Base-by-base conservation (phyloP, 2,113 vertebrate species). In the Camelus dromedarius region DNA sequence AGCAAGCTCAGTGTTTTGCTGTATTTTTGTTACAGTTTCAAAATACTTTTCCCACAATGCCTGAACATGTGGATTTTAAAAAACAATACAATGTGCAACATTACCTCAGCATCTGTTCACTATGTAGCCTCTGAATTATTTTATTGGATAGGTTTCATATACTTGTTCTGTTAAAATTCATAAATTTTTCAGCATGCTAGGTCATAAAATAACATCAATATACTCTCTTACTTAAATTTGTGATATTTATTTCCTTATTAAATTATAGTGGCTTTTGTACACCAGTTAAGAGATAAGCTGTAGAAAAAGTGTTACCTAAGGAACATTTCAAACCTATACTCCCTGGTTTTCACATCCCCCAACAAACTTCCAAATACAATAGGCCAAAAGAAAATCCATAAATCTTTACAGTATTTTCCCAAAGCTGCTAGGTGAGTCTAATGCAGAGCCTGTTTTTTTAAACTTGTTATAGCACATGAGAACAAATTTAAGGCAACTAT, bases 21-120 rank as follows among this genome's bases (percentile, higher is more conserved):
- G 4, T 77, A 85, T 38, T 93, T 75, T 56, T 81, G 19, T 80
- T 95, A 67, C 0, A 84, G 10, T 30, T 96, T 95, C 32, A 90
- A 96, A 89, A 83, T 48, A 52, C 0, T 72, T 9, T 64, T 85
- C 50, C 10, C 50, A 66, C 2, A 6, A 6, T 84, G 24, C 3
- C 18, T 73, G 54, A 83, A 82, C 19, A 81, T 10, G 2, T 48
- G 32, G 46, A 50, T 91, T 97, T 75, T 42, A 67, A 50, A 73
- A 94, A 83, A 28, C 12, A 70, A 87, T 76, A 35, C 6, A 90
- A 72, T 54, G 80, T 30, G 2, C 2, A 73, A 52, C 2, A 32
- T 35, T 69, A 38, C 14, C 2, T 93, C 72, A 66, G 11, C 75
- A 2, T 77, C 3, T 50, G 15, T 56, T 91, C 82, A 80, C 64